phyloP scores from a whole-genome alignment of 2,888 invertebrate species.

The Ectemnius continuus region DNA sequence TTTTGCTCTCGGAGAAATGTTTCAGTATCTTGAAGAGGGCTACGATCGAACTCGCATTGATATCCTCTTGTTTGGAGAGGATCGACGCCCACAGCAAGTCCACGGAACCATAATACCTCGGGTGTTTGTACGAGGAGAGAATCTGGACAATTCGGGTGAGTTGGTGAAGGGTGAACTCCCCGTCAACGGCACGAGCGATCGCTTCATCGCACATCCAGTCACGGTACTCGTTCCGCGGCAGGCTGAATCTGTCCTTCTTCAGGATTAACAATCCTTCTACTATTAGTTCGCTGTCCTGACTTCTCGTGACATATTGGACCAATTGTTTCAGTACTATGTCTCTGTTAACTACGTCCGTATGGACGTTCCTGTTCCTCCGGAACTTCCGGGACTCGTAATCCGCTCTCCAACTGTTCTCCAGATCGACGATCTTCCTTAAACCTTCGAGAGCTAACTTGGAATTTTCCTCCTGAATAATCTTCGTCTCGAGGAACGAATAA shows the following conservation, averaged over 20 bases:
- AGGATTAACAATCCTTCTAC: conserved; percentile 77
- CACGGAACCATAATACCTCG: conserved; percentile 79
- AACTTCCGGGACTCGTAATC: conserved; percentile 56
- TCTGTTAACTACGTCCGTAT: conserved; percentile 50
- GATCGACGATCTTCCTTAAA: conserved; percentile 77
- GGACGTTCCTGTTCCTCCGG: conserved; percentile 26
- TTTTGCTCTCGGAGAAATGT: conserved; percentile 81
- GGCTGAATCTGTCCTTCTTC: conserved; percentile 70
- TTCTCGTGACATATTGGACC: conserved; percentile 77
- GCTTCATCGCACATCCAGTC: conserved; percentile 82
- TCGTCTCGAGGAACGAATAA: conserved; percentile 76
- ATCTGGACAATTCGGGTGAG: conserved; percentile 81
- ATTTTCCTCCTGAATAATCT: conserved; percentile 78
- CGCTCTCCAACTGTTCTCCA: conserved; percentile 71
- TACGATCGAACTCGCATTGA: conserved; percentile 81
- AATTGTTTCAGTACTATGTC: conserved; percentile 77
- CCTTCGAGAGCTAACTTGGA: conserved; percentile 77
- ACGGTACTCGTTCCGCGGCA: conserved; percentile 69
- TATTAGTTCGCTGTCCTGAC: conserved; percentile 74
- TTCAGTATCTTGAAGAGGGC: conserved; percentile 81
- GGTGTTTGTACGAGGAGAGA: conserved; percentile 79
- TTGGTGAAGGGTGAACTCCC: conserved; percentile 81
- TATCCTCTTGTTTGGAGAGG: conserved; percentile 78
- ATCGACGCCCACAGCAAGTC: conserved; percentile 86
- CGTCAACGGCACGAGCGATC: conserved; percentile 82